A percentile compares a stretch with the other conserved stretches of the same genome.
phyloP scores from a whole-genome alignment of 2,888 invertebrate genomes.

The Epinotia brunnichana region DNA sequence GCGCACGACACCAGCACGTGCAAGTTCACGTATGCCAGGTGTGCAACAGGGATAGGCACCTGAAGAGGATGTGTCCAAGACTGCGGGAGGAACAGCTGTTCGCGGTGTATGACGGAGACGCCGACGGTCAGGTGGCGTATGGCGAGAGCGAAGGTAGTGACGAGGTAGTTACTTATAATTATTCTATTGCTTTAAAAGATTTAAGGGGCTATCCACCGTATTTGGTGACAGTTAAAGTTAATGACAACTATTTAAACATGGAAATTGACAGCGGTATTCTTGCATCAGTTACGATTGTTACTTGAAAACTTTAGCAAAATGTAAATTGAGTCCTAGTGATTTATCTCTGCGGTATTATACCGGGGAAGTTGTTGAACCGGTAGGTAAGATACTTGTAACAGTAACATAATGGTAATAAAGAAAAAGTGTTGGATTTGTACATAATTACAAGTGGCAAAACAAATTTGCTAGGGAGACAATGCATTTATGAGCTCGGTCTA shows the following conservation, averaged over 20 bases:
- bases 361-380: background rate
- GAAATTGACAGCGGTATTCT: no score
- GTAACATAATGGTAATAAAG: background rate
- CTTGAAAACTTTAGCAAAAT: no score
- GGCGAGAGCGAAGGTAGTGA: background rate
- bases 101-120: background rate
- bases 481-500: no score
- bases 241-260: no score
- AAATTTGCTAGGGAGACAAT: no score
- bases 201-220: background rate
- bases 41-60: background rate
- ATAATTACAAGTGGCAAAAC: background rate
- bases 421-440: background rate
- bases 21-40: background rate
- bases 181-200: background rate
- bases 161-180: slow-evolving; percentile 7
- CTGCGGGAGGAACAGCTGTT: background rate
- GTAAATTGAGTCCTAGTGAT: no score
- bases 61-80: slow-evolving; percentile 1
- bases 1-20: background rate
- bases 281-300: no score
- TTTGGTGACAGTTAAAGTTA: no score
- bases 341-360: background rate
- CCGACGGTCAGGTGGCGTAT: no score
- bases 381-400: background rate